These are phyloP conservation scores for Trachurus trachurus DNA, from an alignment of 2,797 vertebrate species.

Conservation along the genomic window DNA sequence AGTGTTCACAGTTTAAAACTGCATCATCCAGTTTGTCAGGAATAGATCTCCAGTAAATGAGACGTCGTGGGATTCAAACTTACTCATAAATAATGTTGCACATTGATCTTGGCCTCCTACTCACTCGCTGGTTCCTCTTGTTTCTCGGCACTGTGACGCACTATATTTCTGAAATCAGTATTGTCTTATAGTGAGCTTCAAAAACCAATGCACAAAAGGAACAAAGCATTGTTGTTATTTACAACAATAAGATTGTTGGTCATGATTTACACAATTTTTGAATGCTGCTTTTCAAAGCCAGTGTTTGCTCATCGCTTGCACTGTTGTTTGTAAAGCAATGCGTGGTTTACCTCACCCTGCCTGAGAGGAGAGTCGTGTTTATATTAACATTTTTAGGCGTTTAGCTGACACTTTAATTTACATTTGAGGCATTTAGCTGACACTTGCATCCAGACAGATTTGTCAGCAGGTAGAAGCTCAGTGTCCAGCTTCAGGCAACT, in stretches of 20 bases:
- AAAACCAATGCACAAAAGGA: constrained; percentile 1
- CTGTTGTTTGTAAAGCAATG: background rate
- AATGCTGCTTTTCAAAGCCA: background rate
- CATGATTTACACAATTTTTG: background rate
- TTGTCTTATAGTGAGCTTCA: constrained; percentile 3
- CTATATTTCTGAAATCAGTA: constrained; percentile 1
- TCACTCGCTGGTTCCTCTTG: background rate
- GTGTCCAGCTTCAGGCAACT: constrained; percentile 16
- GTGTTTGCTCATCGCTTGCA: background rate
- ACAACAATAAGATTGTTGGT: background rate
- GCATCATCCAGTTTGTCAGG: constrained; percentile 16
- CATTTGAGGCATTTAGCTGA: constrained; percentile 34
- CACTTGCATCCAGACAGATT: constrained; percentile 17
- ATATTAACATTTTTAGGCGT: constrained; percentile 17
- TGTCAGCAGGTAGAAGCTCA: constrained; percentile 28
- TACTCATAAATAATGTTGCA: constrained; percentile 23
- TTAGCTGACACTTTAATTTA: constrained; percentile 22
- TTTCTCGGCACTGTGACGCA: constrained; percentile 19
- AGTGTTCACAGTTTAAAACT: constrained; percentile 17
- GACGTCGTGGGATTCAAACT: constrained; percentile 46
- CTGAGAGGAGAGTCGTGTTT: background rate
- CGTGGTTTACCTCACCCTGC: background rate
- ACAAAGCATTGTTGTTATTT: constrained; percentile 5
- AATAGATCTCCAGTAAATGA: constrained; percentile 46
- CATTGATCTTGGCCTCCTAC: constrained; percentile 34